phyloP scores from a whole-genome alignment of 2,888 invertebrate genomes.

The Octodonta nipae region DNA sequence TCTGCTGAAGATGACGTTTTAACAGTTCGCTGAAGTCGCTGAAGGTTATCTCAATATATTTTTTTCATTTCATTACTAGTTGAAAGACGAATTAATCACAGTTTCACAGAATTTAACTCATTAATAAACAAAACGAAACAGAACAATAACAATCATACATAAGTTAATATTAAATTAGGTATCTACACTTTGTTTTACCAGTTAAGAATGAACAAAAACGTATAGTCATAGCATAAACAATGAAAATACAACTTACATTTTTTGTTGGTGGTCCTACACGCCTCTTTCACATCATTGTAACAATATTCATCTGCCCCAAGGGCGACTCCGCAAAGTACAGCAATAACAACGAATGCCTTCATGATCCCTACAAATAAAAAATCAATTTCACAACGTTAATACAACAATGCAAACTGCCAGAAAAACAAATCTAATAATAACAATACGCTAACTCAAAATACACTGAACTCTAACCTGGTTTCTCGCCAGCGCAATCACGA shows the following conservation, averaged over 20 bases:
- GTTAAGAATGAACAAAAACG: too few relatives aligned
- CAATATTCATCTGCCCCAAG: slow-evolving; percentile 41
- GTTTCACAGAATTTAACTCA: too few relatives aligned
- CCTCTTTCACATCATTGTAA: slow-evolving; percentile 45
- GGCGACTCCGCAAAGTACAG: slow-evolving; percentile 37
- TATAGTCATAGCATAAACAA: too few relatives aligned
- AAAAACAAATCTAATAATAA: background rate
- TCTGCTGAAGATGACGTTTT: too few relatives aligned
- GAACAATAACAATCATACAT: too few relatives aligned
- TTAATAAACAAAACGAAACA: too few relatives aligned
- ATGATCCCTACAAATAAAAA: slow-evolving; percentile 38
- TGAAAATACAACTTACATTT: slow-evolving; percentile 23
- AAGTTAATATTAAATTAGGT: too few relatives aligned
- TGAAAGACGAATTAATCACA: too few relatives aligned
- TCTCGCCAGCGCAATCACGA: slow-evolving; percentile 38
- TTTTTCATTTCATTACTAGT: too few relatives aligned
- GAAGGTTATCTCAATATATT: too few relatives aligned
- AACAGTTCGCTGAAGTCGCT: too few relatives aligned
- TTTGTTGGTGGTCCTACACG: slow-evolving; percentile 35
- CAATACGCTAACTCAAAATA: slow-evolving; percentile 2
- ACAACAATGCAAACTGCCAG: background rate
- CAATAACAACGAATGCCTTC: slow-evolving; percentile 39
- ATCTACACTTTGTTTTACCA: too few relatives aligned
- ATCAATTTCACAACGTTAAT: slow-evolving; percentile 10
- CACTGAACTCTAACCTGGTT: slow-evolving; percentile 29